These are phyloP conservation scores for Aporrectodea caliginosa DNA, from an alignment of 1,140 invertebrate species.

Conservation along the genomic window DNA sequence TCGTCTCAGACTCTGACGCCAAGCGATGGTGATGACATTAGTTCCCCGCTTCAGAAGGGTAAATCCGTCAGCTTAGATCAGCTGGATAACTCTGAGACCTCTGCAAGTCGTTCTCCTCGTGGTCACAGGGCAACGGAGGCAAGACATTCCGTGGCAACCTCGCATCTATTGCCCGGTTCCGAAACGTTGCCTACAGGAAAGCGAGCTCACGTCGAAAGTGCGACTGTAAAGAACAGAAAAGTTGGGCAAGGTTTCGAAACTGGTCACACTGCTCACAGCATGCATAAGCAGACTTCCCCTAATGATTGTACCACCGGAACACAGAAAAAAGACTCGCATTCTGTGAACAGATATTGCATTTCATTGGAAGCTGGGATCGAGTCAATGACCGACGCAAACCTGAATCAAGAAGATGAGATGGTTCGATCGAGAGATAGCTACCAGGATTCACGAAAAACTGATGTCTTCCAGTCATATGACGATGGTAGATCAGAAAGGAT, in stretches of 20 bases:
- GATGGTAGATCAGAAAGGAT: not conserved
- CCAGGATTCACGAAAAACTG: not conserved
- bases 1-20: slow-evolving; percentile 12
- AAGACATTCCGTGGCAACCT: not conserved
- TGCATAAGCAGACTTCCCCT: not conserved
- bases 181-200: not conserved
- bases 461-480: not conserved
- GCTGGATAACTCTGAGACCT: not conserved
- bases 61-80: not conserved
- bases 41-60: not conserved
- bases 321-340: not conserved
- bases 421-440: not conserved
- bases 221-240: not conserved
- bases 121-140: not conserved
- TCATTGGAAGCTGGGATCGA: slow-evolving; percentile 19
- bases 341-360: slow-evolving; percentile 8
- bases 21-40: not conserved
- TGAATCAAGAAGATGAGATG: not conserved
- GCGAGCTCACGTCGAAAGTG: not conserved
- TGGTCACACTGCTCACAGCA: not conserved
- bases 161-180: not conserved
- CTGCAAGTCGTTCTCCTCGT: not conserved
- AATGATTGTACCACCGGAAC: not conserved
- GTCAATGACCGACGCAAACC: not conserved
- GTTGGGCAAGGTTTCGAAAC: not conserved